Evolutionary conservation across 2,888 invertebrate genomes (phyloP).

Genomic region (Melolontha melolontha): DNA sequence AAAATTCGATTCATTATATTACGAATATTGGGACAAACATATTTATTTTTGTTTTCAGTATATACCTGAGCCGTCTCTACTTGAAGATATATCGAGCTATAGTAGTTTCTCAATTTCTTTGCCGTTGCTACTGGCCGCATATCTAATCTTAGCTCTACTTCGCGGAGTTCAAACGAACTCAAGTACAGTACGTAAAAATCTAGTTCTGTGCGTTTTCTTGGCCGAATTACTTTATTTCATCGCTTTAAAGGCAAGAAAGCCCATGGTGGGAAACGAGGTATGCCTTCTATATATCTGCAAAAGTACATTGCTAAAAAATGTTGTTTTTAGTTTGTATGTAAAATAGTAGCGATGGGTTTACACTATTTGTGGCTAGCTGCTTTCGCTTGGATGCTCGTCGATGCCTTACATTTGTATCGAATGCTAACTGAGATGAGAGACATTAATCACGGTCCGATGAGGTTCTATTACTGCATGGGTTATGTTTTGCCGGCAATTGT

Average conservation of each 20-base stretch:
- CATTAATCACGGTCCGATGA: slow-evolving; percentile 95
- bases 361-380: slow-evolving; percentile 94
- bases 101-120: slow-evolving; percentile 88
- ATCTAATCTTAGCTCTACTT: slow-evolving; percentile 84
- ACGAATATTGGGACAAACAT: too few relatives aligned
- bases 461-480: slow-evolving; percentile 91
- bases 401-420: slow-evolving; percentile 91
- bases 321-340: slow-evolving; percentile 80
- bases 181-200: slow-evolving; percentile 93
- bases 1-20: too few relatives aligned
- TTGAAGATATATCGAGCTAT: slow-evolving; percentile 90
- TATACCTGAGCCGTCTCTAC: slow-evolving; percentile 86
- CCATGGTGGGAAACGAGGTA: slow-evolving; percentile 87
- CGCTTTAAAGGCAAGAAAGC: slow-evolving; percentile 84
- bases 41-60: slow-evolving; percentile 67
- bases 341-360: slow-evolving; percentile 88
- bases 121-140: slow-evolving; percentile 81
- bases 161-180: slow-evolving; percentile 89
- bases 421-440: slow-evolving; percentile 96
- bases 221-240: slow-evolving; percentile 88
- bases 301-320: slow-evolving; percentile 13
- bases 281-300: slow-evolving; percentile 46
- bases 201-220: slow-evolving; percentile 90
- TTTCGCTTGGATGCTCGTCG: slow-evolving; percentile 92
- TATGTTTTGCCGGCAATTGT: slow-evolving; percentile 93